Evolutionary conservation across 2,888 invertebrate species (phyloP), one percentile per base, ranked within the genome.

Genomic region (Scaptomyza tumidula): DNA sequence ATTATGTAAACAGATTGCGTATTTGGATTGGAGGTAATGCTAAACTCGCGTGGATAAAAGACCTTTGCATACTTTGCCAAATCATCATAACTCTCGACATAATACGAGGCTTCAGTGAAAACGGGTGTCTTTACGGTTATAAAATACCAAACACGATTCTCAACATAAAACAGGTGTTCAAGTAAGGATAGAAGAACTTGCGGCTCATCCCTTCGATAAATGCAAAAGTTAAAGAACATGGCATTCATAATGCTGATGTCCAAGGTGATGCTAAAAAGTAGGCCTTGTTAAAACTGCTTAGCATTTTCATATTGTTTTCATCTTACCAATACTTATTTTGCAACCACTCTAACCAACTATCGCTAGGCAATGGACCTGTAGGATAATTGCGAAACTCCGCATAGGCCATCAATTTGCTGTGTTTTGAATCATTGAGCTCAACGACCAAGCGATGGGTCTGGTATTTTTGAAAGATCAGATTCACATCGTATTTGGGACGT

Each of bases 351-450:
- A 77, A 10, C 91, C 91, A 91, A 9, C 71, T 67, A 35, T 79
- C 84, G 3, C 53, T 62, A n/a, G 80, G 71, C 43, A 91, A 5
- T 0, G 88, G 83, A 0, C 61, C 60, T 6, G 71, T 46, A 0
- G 91, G 91, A 60, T 69, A 78, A 16, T 81, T 85, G 0, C 75
- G 75, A 11, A 91, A 72, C 45, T 91, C 90, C 0, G 88, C 92
- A 72, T 90, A 91, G 16, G 83, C 90, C 0, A 85, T 50, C 6
- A 63, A 0, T 0, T 7, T 6, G 1, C 1, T 3, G 1, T 10
- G 2, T 3, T n/a, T 29, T 1, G 24, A 1, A 0, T 41, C 19
- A 4, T 16, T 24, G 6, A 49, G 37, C 3, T 63, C 50, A 2
- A 80, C 84, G n/a, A 88, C 11, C 6, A 90, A 31, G 2, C 89